Conservation (phyloP, 1,140 invertebrate species). For the Halyomorpha halys region DNA sequence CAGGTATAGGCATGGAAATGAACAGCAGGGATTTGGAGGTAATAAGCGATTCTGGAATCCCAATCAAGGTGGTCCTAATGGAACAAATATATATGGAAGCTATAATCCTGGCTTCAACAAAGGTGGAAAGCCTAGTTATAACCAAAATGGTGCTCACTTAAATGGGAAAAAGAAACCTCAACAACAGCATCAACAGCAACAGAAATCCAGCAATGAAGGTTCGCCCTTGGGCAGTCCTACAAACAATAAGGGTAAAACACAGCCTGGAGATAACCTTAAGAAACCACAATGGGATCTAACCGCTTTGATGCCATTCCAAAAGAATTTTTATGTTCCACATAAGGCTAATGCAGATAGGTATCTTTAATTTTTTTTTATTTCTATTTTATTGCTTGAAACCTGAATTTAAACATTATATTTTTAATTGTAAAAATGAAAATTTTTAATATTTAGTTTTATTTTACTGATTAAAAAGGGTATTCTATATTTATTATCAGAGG, state of each 20-base stretch:
- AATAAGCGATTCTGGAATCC: conserved; percentile 10
- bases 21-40: not conserved
- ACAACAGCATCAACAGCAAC: conserved; percentile 4
- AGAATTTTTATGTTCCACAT: conserved; percentile 86
- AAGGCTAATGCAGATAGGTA: conserved; percentile 56
- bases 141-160: not conserved
- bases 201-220: not conserved
- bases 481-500: no score
- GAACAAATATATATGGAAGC: not conserved
- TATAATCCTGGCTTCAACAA: conserved; percentile 3
- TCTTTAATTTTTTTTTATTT: not conserved
- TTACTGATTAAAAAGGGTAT: no score
- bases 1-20: conserved; percentile 2
- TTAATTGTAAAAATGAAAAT: no score
- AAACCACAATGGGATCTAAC: conserved; percentile 76
- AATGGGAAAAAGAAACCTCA: conserved; percentile 10
- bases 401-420: no score
- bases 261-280: conserved; percentile 60
- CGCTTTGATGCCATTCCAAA: conserved; percentile 67
- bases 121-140: not conserved
- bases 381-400: not conserved
- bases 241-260: conserved; percentile 2
- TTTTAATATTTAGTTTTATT: no score
- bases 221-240: not conserved
- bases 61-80: not conserved